Base-by-base conservation (phyloP, 2,888 invertebrate species). In the Panzeria rudis region DNA sequence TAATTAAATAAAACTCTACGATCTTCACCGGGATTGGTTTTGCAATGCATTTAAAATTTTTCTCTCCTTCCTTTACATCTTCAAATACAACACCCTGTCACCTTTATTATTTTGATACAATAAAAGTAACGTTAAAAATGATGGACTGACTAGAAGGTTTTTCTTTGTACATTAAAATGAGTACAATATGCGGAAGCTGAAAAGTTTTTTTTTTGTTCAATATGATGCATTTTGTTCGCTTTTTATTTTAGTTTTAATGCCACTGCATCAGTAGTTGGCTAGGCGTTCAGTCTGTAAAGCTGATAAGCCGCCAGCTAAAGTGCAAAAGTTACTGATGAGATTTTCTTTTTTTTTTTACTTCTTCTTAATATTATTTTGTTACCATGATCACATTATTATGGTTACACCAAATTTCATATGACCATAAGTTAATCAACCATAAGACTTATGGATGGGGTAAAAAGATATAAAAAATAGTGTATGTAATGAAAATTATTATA, bases 281-380 rank as follows among this genome's bases (percentile, higher is more conserved):
- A 8, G 56, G 25, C 23, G 68, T 44, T 35, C 32, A 35, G 59
- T 38, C 25, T 61, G 23, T 25, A 61, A 32, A 71, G 38, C 47
- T 71, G 78, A 73, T 56, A 83, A 73, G 78, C 82, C 73, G 61
- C 25, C 64, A 69, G 79, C 52, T 35, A 73, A 83, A 80, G 83
- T 86, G 76, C 86, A 83, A 83, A 81, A 77, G 84, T 77, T 81
- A 81, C 81, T 81, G 84, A 81, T 84, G 81, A 81, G 84, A 81
- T 84, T 84, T 81, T 69, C 59, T 38, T 61, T 78, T 69, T n/a
- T 38, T 20, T 61, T 79, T 62, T 76, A 11, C 25, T 54, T 20
- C 29, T 62, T 81, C 20, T 71, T 54, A 29, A 47, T 64, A n/a
- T 62, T 62, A 9, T 47, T 64, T 50, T 59, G 29, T 73, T 56